These are phyloP conservation scores for Oplegnathus fasciatus DNA, from an alignment of 2,113 vertebrate species.

Conservation along the genomic window DNA sequence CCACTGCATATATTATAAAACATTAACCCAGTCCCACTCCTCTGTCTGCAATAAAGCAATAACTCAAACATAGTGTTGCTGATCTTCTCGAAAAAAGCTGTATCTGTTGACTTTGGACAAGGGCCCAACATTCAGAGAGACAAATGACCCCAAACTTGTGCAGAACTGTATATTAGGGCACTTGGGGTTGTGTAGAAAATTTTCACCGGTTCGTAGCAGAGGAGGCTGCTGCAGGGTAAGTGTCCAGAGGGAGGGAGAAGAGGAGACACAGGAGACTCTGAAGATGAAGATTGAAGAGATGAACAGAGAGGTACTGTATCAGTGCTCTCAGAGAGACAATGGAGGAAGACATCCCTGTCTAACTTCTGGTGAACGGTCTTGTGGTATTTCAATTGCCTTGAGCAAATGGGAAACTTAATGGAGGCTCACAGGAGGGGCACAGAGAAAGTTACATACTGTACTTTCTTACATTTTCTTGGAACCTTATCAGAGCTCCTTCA, in stretches of 20 bases:
- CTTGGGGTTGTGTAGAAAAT: slow-evolving; percentile 18
- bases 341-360: slow-evolving; percentile 39
- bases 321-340: slow-evolving; percentile 38
- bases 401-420: slow-evolving; percentile 51
- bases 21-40: slow-evolving; percentile 11
- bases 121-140: slow-evolving; percentile 40
- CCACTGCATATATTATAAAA: slow-evolving; percentile 30
- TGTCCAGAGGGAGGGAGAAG: slow-evolving; percentile 18
- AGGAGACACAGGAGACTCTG: slow-evolving; percentile 24
- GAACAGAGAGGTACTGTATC: slow-evolving; percentile 27
- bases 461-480: slow-evolving; percentile 32
- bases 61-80: neutral
- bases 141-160: slow-evolving; percentile 36
- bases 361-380: slow-evolving; percentile 33
- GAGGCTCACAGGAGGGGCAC: slow-evolving; percentile 9
- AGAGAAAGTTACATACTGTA: slow-evolving; percentile 16
- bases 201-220: slow-evolving; percentile 10
- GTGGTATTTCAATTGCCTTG: slow-evolving; percentile 49
- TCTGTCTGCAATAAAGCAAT: slow-evolving; percentile 22
- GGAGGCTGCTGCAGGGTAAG: slow-evolving; percentile 23
- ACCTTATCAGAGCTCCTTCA: neutral
- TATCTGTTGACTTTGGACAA: slow-evolving; percentile 16
- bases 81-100: neutral
- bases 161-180: slow-evolving; percentile 27
- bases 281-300: slow-evolving; percentile 61